A percentile compares a stretch with the other conserved stretches of the same genome.
Evolutionary conservation across 2,797 vertebrate genomes (phyloP).

Genomic region (Lophotriccus pileatus): DNA sequence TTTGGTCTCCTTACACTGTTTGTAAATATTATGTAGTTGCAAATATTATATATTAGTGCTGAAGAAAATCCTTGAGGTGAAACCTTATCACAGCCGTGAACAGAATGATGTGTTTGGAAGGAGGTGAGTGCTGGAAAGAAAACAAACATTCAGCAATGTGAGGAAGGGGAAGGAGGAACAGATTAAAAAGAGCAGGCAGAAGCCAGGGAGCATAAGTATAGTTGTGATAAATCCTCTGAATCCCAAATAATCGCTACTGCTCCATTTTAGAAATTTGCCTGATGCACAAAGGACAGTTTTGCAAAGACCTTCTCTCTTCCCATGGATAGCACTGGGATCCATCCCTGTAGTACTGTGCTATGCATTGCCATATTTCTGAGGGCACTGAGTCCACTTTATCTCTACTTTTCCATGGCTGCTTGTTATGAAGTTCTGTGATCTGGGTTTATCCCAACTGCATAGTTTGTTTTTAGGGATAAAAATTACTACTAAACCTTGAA

Average conservation of each 20-base stretch:
- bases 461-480: background rate
- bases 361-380: accelerated
- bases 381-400: background rate
- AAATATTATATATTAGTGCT: accelerated
- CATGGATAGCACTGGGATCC: background rate
- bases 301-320: background rate
- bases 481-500: background rate
- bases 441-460: background rate
- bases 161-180: background rate
- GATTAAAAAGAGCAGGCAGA: background rate
- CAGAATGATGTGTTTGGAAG: background rate
- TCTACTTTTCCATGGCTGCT: background rate
- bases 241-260: background rate
- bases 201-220: background rate
- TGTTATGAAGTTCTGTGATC: background rate
- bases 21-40: background rate
- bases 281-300: accelerated
- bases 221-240: background rate
- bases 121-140: background rate
- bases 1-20: background rate
- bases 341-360: background rate
- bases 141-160: background rate
- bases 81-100: background rate
- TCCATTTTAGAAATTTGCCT: background rate
- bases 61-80: background rate